Evolutionary conservation across 2,113 vertebrate species (phyloP), one percentile per base, ranked within the genome.

Genomic region (Myotis davidii): DNA sequence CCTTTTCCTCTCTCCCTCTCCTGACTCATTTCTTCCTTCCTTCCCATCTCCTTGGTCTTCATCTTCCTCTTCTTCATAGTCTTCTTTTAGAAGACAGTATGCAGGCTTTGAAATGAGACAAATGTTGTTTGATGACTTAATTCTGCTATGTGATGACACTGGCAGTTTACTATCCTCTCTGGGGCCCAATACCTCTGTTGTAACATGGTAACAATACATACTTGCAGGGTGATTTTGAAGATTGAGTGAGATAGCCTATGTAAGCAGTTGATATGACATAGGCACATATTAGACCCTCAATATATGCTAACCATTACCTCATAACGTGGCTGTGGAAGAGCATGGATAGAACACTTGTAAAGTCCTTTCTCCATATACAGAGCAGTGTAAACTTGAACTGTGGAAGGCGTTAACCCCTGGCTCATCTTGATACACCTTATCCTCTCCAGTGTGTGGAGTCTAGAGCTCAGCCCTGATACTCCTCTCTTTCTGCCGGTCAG

Each of bases 81-180:
- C 17, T 29, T 74, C n/a, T 64, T 73, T 88, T 67, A 50, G 54
- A 45, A 72, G 34, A 61, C 4, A 83, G 14, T 14, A 13, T 5
- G 25, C 14, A 37, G 39, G 18, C 83, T 91, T 95, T n/a, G n/a
- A 39, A 94, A 91, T 72, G 50, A 93, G 79, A 78, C 23, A 91
- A 27, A 52, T 1, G 13, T 50, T 29, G 21, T 56, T 78, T 77
- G 52, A 48, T 7, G 56, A 50, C 52, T 70, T 94, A 54, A 83
- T 81, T 95, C 59, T 93, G 45, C 54, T 39, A 3, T 11, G 37
- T 83, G 69, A 61, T 45, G 25, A 74, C 37, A 3, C 11, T 72
- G 78, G 70, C 54, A 34, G 23, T 74, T 52, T 79, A 20, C 37
- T 56, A 61, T 54, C 34, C 1, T 2, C 48, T 85, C 34, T 37